Conservation (phyloP, 1,140 invertebrate species). For the Charaxes varanes region DNA sequence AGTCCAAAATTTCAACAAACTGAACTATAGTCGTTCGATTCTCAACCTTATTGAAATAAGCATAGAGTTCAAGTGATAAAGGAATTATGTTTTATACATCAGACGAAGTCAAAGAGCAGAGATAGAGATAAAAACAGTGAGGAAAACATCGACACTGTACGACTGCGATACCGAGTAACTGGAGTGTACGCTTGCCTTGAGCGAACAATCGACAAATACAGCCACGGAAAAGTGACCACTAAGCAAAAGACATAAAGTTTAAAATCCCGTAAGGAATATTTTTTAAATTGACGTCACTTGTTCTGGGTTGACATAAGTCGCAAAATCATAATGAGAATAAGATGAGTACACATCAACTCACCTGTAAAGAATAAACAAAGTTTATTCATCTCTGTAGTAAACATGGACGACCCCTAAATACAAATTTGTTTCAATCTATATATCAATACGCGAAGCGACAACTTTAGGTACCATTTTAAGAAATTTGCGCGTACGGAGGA, state of each 20-base stretch:
- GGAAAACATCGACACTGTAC: conserved; percentile 48
- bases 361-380: conserved; percentile 13
- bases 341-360: conserved; percentile 14
- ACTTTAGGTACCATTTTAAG: too few species aligned
- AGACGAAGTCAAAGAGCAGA: conserved; percentile 67
- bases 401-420: background rate
- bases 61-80: conserved; percentile 34
- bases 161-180: conserved; percentile 31
- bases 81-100: conserved; percentile 35
- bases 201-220: conserved; percentile 9
- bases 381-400: conserved; percentile 16
- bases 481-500: too few species aligned
- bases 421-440: too few species aligned
- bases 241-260: too few species aligned
- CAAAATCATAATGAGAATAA: conserved; percentile 26
- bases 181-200: conserved; percentile 16
- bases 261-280: conserved; percentile 5
- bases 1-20: conserved; percentile 52
- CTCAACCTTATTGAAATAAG: conserved; percentile 22
- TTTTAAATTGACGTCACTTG: conserved; percentile 6
- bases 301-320: conserved; percentile 21
- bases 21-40: conserved; percentile 22
- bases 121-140: conserved; percentile 60
- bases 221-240: conserved; percentile 10
- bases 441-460: too few species aligned